These are phyloP conservation scores for Strix uralensis DNA, from an alignment of 2,113 vertebrate species.

Conservation along the genomic window DNA sequence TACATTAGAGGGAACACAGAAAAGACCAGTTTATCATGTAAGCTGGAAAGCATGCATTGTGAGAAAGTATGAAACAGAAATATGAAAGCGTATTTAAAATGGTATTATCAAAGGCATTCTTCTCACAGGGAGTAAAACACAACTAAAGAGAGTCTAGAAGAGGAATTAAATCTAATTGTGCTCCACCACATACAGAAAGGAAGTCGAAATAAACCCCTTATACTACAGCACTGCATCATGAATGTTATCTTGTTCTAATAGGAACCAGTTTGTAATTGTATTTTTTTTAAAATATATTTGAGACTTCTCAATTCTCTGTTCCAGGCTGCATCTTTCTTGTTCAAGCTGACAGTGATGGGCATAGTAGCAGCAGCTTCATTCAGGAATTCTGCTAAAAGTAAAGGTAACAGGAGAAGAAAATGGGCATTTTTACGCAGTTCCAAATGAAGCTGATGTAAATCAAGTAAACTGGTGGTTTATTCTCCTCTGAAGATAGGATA, in stretches of 20 bases:
- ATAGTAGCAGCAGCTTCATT: fast-evolving
- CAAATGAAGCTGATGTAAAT: neutral
- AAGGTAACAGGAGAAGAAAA: neutral
- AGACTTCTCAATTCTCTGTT: neutral
- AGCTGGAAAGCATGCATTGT: neutral
- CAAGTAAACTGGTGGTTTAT: neutral
- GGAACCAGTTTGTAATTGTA: neutral
- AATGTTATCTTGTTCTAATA: neutral
- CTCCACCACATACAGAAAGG: neutral
- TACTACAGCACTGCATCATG: neutral
- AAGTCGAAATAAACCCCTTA: neutral
- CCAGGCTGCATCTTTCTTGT: neutral
- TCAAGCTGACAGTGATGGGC: neutral
- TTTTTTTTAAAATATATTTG: neutral
- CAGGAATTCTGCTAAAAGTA: neutral
- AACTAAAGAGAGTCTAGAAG: neutral
- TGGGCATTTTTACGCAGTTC: neutral
- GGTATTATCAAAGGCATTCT: neutral
- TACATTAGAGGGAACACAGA: neutral
- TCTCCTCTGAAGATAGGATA: neutral
- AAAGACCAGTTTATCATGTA: neutral
- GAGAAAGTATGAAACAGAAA: neutral
- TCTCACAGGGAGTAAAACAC: neutral
- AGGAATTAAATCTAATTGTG: neutral
- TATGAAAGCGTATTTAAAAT: neutral